A percentile compares a stretch with the other conserved stretches of the same genome.
phyloP scores from a whole-genome alignment of 2,797 vertebrate genomes.

The Phalanger gymnotis region DNA sequence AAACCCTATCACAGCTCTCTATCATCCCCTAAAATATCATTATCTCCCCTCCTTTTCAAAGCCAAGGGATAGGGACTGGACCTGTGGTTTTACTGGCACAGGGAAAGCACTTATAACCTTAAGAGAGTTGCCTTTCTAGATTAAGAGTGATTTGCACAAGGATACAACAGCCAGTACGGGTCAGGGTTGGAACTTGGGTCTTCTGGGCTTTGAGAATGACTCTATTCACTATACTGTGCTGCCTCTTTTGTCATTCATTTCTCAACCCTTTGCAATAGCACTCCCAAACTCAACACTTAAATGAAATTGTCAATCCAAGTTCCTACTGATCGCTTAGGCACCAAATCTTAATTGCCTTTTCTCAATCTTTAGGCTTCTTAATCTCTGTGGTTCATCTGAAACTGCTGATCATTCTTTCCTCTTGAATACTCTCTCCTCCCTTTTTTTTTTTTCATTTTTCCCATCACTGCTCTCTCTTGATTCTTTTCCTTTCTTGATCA shows the following conservation, averaged over 20 bases:
- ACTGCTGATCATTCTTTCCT: not conserved
- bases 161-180: too few species aligned
- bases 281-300: not conserved
- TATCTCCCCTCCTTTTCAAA: not conserved
- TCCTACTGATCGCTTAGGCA: not conserved
- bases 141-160: not conserved
- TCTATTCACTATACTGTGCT: not conserved
- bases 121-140: not conserved
- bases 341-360: not conserved
- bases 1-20: not conserved
- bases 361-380: not conserved
- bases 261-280: not conserved
- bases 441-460: not conserved
- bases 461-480: not conserved
- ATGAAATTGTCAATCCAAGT: not conserved
- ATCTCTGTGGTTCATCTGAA: not conserved
- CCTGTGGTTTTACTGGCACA: not conserved
- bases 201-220: not conserved
- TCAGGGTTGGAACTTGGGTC: not conserved
- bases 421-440: not conserved
- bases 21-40: not conserved
- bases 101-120: not conserved
- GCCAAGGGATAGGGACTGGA: not conserved
- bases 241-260: not conserved
- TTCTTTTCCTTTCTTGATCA: too few species aligned